Evolutionary conservation across 2,797 vertebrate species (phyloP), one percentile per base, ranked within the genome.

Genomic region (Crax fasciolata): DNA sequence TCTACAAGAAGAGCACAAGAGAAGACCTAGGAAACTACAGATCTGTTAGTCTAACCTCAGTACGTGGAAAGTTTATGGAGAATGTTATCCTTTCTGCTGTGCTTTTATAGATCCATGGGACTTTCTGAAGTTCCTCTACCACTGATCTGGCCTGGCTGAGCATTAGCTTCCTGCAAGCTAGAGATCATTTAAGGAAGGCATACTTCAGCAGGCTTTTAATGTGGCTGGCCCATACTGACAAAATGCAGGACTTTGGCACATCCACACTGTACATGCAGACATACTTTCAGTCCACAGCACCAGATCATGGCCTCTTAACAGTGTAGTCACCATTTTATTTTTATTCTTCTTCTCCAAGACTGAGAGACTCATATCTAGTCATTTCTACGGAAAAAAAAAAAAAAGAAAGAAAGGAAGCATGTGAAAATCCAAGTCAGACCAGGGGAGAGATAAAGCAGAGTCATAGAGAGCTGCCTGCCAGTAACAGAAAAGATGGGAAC

Each of bases 181-280:
- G 55, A 65, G 21, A 35, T 27, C 1, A 5, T 57, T 9, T 67
- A 4, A 38, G 58, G 18, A 86, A 11, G 5, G 12, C 7, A 9
- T 14, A 7, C 16, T 71, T 54, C 49, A 48, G 23, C 39, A 81
- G 39, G 5, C 30, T 1, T 2, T 28, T n/a, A 14, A 8, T 0
- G 0, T 59, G 58, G 4, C 38, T 83, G 72, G 46, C 13, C 13
- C 19, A 4, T 32, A 27, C 39, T 25, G 23, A 17, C 10, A 19
- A 10, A 24, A 55, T 16, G 5, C 61, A 70, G 68, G 21, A 5
- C 39, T 70, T 10, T 8, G 16, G 6, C 17, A 70, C 5, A 1
- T 41, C 49, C 74, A 57, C 30, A 15, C 30, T 9, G 4, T 12
- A 1, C 30, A 23, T 27, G 39, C 2, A 3, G 75, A 17, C 14